Percentiles rank a stretch among this genome's conserved stretches.
Conservation (phyloP, 1,140 invertebrate genomes). For the Lethocerus indicus region DNA sequence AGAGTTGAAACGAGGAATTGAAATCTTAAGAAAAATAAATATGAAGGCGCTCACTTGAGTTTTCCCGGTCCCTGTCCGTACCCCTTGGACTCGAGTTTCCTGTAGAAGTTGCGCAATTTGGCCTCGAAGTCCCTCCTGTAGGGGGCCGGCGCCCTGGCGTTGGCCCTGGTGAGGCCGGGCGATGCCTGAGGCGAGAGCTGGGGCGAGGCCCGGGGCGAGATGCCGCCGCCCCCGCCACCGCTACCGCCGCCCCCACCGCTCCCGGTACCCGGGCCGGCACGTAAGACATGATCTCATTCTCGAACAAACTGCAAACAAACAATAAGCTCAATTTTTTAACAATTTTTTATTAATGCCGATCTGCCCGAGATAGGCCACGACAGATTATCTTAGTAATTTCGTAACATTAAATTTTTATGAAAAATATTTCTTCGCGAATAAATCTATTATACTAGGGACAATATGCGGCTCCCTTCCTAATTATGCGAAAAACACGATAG, state of each 20-base stretch:
- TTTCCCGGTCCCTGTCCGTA: slow-evolving; percentile 92
- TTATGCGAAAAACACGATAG: too few relatives aligned
- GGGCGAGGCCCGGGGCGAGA: slow-evolving; percentile 38
- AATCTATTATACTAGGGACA: too few relatives aligned
- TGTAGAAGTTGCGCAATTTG: slow-evolving; percentile 86
- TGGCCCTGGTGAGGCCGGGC: slow-evolving; percentile 52
- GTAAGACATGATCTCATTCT: slow-evolving; percentile 96
- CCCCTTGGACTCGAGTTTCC: slow-evolving; percentile 89
- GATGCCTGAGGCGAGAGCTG: slow-evolving; percentile 62
- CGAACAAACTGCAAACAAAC: slow-evolving; percentile 65
- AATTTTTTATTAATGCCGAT: too few relatives aligned
- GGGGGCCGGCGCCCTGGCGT: slow-evolving; percentile 65
- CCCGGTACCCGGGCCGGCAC: slow-evolving; percentile 44
- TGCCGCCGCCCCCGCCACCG: slow-evolving; percentile 3
- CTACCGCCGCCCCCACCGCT: neutral
- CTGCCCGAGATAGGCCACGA: too few relatives aligned
- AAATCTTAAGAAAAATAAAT: neutral
- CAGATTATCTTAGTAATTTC: too few relatives aligned
- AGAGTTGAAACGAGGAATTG: slow-evolving; percentile 2
- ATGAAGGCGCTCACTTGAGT: slow-evolving; percentile 56
- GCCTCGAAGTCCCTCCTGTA: slow-evolving; percentile 88
- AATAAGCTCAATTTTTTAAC: too few relatives aligned
- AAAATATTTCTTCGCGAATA: too few relatives aligned
- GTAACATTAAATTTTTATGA: too few relatives aligned
- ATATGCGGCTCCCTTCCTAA: too few relatives aligned